Conservation (phyloP, 2,797 vertebrate genomes). For the Galaxias olidus region DNA sequence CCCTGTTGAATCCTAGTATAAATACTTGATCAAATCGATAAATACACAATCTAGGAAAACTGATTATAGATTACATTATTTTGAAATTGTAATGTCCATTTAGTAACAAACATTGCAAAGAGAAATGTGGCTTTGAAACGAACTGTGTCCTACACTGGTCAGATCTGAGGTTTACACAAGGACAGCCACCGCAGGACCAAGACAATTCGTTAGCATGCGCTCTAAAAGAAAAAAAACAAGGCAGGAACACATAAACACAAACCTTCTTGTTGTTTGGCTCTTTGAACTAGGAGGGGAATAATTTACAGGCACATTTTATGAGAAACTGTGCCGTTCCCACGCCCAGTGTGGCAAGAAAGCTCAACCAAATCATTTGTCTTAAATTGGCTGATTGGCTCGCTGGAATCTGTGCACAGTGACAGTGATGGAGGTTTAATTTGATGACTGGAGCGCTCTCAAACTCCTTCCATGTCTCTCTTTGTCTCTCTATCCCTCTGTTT, state of each 20-base stretch:
- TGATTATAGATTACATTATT: too few relatives aligned
- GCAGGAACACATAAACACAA: conserved; percentile 62
- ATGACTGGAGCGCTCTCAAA: conserved; percentile 53
- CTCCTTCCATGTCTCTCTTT: not conserved
- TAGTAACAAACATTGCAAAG: too few relatives aligned
- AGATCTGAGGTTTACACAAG: too few relatives aligned
- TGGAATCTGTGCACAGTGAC: conserved; percentile 63
- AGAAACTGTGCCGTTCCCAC: conserved; percentile 74
- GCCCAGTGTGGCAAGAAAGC: conserved; percentile 70
- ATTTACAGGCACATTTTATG: conserved; percentile 70
- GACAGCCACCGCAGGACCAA: not conserved
- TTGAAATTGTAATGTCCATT: too few relatives aligned
- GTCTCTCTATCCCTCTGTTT: not conserved
- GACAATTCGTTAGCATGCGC: conserved; percentile 11
- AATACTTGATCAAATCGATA: too few relatives aligned
- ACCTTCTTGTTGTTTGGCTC: conserved; percentile 57
- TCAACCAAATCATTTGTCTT: conserved; percentile 72
- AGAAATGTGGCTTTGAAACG: too few relatives aligned
- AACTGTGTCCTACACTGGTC: too few relatives aligned
- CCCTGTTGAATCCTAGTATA: too few relatives aligned
- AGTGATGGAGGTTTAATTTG: conserved; percentile 65
- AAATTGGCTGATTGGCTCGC: conserved; percentile 71
- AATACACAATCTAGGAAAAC: too few relatives aligned
- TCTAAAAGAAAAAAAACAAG: conserved; percentile 45
- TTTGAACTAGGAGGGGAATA: conserved; percentile 70